Conservation (phyloP, 2,888 invertebrate genomes). For the Oscheius onirici region DNA sequence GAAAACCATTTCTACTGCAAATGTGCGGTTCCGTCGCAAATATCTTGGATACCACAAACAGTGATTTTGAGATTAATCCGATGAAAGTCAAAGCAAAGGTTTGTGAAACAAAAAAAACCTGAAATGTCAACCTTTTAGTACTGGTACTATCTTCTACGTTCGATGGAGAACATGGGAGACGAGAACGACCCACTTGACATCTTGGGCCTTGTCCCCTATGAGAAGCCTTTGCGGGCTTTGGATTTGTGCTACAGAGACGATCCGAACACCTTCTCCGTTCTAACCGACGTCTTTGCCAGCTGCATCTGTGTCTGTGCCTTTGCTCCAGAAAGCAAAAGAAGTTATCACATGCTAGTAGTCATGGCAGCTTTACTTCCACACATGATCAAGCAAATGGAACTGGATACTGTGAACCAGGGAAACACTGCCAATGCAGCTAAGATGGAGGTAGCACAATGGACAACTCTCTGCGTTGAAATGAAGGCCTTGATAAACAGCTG, state of each 20-base stretch:
- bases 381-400: constrained; percentile 91
- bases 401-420: constrained; percentile 80
- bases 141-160: constrained; percentile 89
- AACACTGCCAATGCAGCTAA: constrained; percentile 81
- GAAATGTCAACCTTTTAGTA: constrained; percentile 36
- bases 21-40: constrained; percentile 99
- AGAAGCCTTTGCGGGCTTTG: constrained; percentile 75
- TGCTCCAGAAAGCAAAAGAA: constrained; percentile 86
- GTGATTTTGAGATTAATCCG: constrained; percentile 85
- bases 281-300: constrained; percentile 92
- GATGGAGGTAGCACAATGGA: constrained; percentile 78
- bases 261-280: constrained; percentile 92
- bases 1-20: constrained; percentile 67
- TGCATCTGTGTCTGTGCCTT: constrained; percentile 99
- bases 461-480: constrained; percentile 89
- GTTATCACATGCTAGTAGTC: constrained; percentile 77
- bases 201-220: constrained; percentile 65
- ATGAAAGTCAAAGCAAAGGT: constrained; percentile 80
- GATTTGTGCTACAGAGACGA: constrained; percentile 99
- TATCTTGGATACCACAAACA: constrained; percentile 82
- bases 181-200: constrained; percentile 91
- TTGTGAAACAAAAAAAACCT: too few relatives aligned
- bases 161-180: constrained; percentile 78
- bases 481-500: constrained; percentile 95
- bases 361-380: constrained; percentile 95